Conservation (phyloP, 2,888 invertebrate species). For the Phalangium opilio region DNA sequence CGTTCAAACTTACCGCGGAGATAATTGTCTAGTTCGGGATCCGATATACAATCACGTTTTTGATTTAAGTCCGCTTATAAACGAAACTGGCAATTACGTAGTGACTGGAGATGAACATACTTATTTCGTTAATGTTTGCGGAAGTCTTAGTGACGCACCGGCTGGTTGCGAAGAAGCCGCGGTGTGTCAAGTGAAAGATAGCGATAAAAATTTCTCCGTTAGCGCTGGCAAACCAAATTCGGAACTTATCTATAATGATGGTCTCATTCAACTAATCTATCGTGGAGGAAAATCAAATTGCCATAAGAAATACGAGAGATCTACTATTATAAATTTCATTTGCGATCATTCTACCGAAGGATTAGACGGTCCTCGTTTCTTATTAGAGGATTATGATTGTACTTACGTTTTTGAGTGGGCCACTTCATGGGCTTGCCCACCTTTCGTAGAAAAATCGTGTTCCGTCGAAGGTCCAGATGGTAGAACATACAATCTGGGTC, state of each 20-base stretch:
- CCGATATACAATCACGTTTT: constrained; percentile 25
- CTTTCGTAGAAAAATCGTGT: constrained; percentile 12
- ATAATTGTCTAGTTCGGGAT: constrained; percentile 25
- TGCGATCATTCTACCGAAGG: constrained; percentile 13
- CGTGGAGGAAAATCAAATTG: constrained; percentile 11
- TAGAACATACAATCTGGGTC: constrained; percentile 9
- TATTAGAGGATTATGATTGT: constrained; percentile 14
- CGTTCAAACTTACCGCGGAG: constrained; percentile 23
- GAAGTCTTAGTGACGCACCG: constrained; percentile 7
- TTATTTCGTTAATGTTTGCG: constrained; percentile 17
- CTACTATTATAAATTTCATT: constrained; percentile 11
- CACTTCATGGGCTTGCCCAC: constrained; percentile 18
- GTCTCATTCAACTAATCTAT: constrained; percentile 11
- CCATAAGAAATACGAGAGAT: constrained; percentile 12
- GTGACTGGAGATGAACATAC: constrained; percentile 15
- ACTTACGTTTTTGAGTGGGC: constrained; percentile 19
- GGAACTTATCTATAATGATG: constrained; percentile 7
- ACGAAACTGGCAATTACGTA: constrained; percentile 22
- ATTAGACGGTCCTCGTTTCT: constrained; percentile 10
- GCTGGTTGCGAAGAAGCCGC: constrained; percentile 11
- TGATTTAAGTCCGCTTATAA: constrained; percentile 25
- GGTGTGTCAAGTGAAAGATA: constrained; percentile 13
- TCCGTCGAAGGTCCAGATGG: constrained; percentile 8
- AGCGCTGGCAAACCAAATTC: constrained; percentile 8
- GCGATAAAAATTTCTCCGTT: neutral